phyloP scores from a whole-genome alignment of 1,140 invertebrate species.

The Macrobrachium rosenbergii region DNA sequence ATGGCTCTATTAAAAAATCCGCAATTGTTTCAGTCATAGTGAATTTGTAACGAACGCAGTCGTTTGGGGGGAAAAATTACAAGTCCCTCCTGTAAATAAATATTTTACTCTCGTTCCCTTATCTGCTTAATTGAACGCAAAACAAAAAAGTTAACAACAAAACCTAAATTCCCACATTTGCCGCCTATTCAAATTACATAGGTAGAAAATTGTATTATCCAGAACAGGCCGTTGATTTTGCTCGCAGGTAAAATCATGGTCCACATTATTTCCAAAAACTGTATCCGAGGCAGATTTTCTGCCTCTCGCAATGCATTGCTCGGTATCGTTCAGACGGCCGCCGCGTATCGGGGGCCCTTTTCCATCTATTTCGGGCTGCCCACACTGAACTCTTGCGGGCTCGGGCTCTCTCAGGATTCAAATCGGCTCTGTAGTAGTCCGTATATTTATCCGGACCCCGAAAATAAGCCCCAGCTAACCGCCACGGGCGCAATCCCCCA shows the following conservation, averaged over 20 bases:
- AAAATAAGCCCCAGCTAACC: too few relatives aligned
- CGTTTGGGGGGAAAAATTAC: neutral
- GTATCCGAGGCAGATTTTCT: constrained; percentile 60
- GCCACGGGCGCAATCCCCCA: too few relatives aligned
- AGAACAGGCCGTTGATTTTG: constrained; percentile 36
- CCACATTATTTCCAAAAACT: constrained; percentile 56
- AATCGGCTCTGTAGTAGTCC: too few relatives aligned
- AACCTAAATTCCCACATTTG: constrained; percentile 54
- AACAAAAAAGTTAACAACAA: constrained; percentile 55
- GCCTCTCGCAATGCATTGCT: constrained; percentile 41
- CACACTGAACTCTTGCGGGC: neutral
- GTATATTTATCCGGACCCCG: too few relatives aligned
- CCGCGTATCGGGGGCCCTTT: neutral
- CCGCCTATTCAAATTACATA: constrained; percentile 61
- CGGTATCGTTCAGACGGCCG: constrained; percentile 21
- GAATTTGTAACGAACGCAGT: too few relatives aligned
- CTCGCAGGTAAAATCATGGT: constrained; percentile 57
- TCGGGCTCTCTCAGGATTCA: too few relatives aligned
- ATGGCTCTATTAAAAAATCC: neutral
- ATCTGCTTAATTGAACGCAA: constrained; percentile 56
- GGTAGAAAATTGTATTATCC: constrained; percentile 63
- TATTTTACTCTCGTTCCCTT: constrained; percentile 50
- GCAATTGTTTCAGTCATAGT: neutral
- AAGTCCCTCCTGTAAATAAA: constrained; percentile 41
- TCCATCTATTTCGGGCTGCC: neutral